Evolutionary conservation across 2,888 invertebrate genomes (phyloP).

Genomic region (Polydrusus tereticollis): DNA sequence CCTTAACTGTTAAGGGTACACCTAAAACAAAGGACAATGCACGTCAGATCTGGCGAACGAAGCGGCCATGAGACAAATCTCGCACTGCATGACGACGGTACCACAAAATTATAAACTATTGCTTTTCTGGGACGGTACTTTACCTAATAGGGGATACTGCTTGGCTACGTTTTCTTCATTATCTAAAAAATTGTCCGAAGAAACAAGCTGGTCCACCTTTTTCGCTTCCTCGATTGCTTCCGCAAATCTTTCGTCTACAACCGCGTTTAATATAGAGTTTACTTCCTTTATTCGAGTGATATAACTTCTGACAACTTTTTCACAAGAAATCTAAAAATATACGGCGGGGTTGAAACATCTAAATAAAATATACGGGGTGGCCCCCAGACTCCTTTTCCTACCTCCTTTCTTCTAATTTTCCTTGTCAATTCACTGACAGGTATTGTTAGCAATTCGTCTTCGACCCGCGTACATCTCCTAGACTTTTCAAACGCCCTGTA

Average conservation of each 20-base stretch:
- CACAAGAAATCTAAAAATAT: constrained; percentile 76
- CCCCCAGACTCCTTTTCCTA: constrained; percentile 59
- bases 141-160: constrained; percentile 72
- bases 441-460: constrained; percentile 76
- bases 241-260: constrained; percentile 83
- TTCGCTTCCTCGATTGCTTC: constrained; percentile 82
- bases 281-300: constrained; percentile 83
- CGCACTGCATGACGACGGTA: no score
- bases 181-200: constrained; percentile 69
- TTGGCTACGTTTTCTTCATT: constrained; percentile 68
- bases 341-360: neutral
- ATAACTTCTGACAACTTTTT: constrained; percentile 78
- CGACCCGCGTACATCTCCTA: constrained; percentile 76
- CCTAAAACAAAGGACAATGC: constrained; percentile 72
- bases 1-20: constrained; percentile 88
- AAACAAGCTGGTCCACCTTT: constrained; percentile 78
- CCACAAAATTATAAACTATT: neutral
- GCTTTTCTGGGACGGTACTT: neutral
- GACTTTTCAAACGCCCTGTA: constrained; percentile 68
- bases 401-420: constrained; percentile 81
- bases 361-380: neutral
- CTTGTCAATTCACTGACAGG: constrained; percentile 78
- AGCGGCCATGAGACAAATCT: no score
- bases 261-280: constrained; percentile 83
- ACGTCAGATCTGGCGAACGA: no score